Evolutionary conservation across 2,888 invertebrate genomes (phyloP), one percentile per base, ranked within the genome.

Genomic region (Drosophila melanocephala): DNA sequence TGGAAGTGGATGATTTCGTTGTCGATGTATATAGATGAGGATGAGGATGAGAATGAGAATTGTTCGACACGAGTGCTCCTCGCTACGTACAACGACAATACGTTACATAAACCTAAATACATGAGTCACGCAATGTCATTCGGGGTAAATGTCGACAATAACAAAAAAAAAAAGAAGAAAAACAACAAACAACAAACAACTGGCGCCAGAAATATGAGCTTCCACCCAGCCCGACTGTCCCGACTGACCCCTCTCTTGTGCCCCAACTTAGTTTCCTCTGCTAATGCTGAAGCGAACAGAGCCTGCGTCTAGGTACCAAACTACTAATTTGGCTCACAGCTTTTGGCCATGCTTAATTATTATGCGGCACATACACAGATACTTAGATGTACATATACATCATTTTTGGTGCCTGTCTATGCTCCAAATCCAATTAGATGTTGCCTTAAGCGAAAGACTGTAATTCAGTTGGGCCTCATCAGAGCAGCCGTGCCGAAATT

Each of bases 81-180:
- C 9, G 37, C 62, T 66, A 71, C 51, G 62, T 75, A 66, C 57
- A 28, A 30, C 50, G 37, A 42, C 55, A 28, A 71, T 39, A 72
- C 42, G 81, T 87, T 87, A 88, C 83, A 82, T 89, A 87, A 87
- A 86, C 82, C 72, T 78, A 84, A 88, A 80, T 79, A 78, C 84
- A 79, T 88, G 88, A 89, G 88, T 88, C 89, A 88, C 87, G 89
- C 87, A 88, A 88, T 87, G 88, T 85, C 87, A 88, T 86, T 86
- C 71, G 83, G 88, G 84, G 81, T 84, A 84, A 89, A 89, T 75
- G 80, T 74, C 75, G 73, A 59, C 75, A 75, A 76, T 61, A 66
- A 76, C 44, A 2, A 22, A 16, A 47, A 42, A 5, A 42, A 2
- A 42, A 22, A 12, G 9, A 39, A 19, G 9, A 35, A 53, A 63